Conservation (phyloP, 1,140 invertebrate species). For the Orchesella cincta region DNA sequence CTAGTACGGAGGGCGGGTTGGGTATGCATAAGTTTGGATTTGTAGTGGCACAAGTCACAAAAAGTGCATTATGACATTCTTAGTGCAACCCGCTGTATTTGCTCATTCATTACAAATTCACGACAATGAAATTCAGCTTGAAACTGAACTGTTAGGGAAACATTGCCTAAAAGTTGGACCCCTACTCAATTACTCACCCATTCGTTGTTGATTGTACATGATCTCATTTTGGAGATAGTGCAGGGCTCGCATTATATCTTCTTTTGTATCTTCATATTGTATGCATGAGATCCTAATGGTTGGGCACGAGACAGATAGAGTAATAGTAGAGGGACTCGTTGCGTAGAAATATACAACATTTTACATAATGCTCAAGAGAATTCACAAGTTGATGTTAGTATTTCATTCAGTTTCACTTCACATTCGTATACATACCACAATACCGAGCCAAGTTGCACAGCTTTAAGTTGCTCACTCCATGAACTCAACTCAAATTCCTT, state of each 20-base stretch:
- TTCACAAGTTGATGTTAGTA: conserved; percentile 20
- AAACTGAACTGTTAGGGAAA: neutral
- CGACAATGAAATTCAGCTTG: neutral
- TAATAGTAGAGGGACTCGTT: neutral
- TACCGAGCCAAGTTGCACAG: too few species aligned
- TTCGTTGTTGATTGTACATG: neutral
- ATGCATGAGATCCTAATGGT: neutral
- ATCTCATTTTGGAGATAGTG: neutral
- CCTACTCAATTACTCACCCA: conserved; percentile 7
- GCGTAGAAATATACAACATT: neutral
- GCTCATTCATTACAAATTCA: neutral
- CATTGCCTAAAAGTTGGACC: neutral
- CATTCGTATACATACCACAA: neutral
- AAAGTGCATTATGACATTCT: too few species aligned
- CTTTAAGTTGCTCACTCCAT: too few species aligned
- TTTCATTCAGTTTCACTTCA: neutral
- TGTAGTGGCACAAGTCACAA: too few species aligned
- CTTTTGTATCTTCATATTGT: too few species aligned
- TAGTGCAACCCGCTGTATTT: too few species aligned
- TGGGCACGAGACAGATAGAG: neutral
- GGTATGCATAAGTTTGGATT: too few species aligned
- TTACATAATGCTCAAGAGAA: conserved; percentile 19
- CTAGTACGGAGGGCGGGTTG: too few species aligned
- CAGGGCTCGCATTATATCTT: too few species aligned
- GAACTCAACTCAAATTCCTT: too few species aligned